Evolutionary conservation across 2,113 vertebrate species (phyloP), one percentile per base, ranked within the genome.

Genomic region (Tringa solitaria): DNA sequence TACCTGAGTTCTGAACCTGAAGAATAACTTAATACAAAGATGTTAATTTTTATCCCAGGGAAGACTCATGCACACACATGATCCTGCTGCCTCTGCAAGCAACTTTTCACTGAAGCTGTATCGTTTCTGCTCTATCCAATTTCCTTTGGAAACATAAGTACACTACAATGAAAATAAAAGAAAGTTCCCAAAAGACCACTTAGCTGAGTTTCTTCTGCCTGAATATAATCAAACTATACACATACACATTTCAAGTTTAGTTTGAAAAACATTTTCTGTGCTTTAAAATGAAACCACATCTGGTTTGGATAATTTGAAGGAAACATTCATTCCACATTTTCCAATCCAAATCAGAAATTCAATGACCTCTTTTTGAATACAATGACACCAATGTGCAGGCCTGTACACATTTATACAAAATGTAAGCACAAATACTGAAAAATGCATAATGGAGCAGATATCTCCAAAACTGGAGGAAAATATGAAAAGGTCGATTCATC

Each of bases 221-320:
- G 77, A 95, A 48, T 9, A 87, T 75, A 90, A 95, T 93, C 86
- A 96, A 93, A 79, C 77, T 89, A 53, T 37, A 91, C 30, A 89
- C 67, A 78, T 27, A 95, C 50, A 75, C 46, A 84, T 76, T 92
- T 89, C 70, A 68, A 92, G 73, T 84, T 83, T 16, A 60, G 64
- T 21, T 64, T 61, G 76, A 84, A 92, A 96, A 93, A 46, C 33
- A 41, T 86, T 86, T 89, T 86, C 73, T 84, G 57, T 76, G 43
- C 69, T 79, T 93, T 79, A 91, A 92, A 92, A 77, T 92, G 53
- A 82, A 83, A 30, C 30, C 65, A 95, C 89, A 95, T 94, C 84
- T 93, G 89, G 77, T 89, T 95, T 77, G 37, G 45, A 15, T 94
- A 92, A 93, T 32, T 45, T 57, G 73, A 90, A 87, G 84, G 73